Conservation (phyloP, 2,113 vertebrate genomes). For the Elephas maximus region DNA sequence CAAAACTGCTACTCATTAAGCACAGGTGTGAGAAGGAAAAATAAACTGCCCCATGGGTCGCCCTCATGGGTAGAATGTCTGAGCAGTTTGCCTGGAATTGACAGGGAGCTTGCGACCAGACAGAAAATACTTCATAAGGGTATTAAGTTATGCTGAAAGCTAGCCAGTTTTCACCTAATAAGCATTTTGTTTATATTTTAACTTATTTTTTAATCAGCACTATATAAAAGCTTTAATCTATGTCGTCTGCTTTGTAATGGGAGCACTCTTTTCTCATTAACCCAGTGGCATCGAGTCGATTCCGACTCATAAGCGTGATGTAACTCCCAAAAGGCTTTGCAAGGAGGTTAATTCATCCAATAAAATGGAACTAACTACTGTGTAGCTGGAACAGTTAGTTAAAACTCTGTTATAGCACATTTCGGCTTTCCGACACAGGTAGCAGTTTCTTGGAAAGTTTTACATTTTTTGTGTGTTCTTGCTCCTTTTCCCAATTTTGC, state of each 20-base stretch:
- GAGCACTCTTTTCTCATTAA: slow-evolving; percentile 61
- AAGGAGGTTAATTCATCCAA: slow-evolving; percentile 16
- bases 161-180: slow-evolving; percentile 59
- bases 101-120: background rate
- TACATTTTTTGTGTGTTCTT: slow-evolving; percentile 23
- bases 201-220: slow-evolving; percentile 69
- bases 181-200: slow-evolving; percentile 76
- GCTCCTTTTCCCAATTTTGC: slow-evolving; percentile 23
- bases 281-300: no score
- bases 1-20: slow-evolving; percentile 61
- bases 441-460: background rate
- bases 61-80: background rate
- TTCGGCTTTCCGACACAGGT: background rate
- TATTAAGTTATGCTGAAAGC: slow-evolving; percentile 66
- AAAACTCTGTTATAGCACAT: background rate
- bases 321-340: slow-evolving; percentile 61
- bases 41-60: background rate
- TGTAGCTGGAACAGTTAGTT: background rate
- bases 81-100: slow-evolving; percentile 38
- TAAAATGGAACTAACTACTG: background rate
- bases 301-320: background rate
- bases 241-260: slow-evolving; percentile 40
- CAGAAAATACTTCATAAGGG: slow-evolving; percentile 38
- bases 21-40: slow-evolving; percentile 56
- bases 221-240: slow-evolving; percentile 58